Conservation (phyloP, 2,888 invertebrate genomes). For the Nemoura dubitans region DNA sequence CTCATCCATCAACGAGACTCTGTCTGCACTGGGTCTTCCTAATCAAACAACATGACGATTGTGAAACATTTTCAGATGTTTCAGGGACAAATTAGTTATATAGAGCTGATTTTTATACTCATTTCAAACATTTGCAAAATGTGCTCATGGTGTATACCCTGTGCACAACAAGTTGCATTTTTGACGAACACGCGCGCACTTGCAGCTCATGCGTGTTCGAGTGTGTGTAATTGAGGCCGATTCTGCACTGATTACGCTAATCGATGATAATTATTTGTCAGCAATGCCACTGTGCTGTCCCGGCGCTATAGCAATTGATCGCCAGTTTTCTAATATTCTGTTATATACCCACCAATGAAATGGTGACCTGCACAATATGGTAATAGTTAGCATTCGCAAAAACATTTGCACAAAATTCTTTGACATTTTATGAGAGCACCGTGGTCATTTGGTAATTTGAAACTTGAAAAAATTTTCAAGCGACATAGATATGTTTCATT, state of each 20-base stretch:
- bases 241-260: not conserved
- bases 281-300: not conserved
- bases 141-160: not conserved
- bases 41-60: not conserved
- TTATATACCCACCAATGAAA: no score
- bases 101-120: not conserved
- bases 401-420: no score
- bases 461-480: no score
- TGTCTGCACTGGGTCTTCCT: no score
- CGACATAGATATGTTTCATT: no score
- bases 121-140: not conserved
- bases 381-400: no score
- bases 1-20: no score
- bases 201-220: not conserved
- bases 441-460: no score
- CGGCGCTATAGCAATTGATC: no score
- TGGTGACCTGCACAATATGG: no score
- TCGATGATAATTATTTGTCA: conserved; percentile 4
- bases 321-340: no score
- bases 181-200: not conserved
- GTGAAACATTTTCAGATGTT: not conserved
- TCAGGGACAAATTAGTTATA: not conserved
- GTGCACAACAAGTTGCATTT: not conserved
- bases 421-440: no score
- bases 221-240: not conserved